Evolutionary conservation across 2,888 invertebrate genomes (phyloP).

Genomic region (Antitype chi): DNA sequence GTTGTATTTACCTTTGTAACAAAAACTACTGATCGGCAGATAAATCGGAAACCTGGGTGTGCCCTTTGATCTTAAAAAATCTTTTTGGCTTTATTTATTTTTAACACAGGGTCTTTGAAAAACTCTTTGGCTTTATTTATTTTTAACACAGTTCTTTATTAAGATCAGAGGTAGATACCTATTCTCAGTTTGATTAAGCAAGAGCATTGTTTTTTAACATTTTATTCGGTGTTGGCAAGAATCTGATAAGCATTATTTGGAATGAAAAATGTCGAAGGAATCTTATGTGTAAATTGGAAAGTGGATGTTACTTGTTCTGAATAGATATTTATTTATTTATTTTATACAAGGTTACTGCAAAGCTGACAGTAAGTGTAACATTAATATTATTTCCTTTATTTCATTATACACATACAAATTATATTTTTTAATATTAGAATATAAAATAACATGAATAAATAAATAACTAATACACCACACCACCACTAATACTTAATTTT

Average conservation of each 20-base stretch:
- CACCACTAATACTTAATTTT: too few relatives aligned
- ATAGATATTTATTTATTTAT: too few relatives aligned
- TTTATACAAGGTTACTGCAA: too few relatives aligned
- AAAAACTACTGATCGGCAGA: constrained; percentile 26
- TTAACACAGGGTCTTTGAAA: neutral
- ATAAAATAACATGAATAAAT: too few relatives aligned
- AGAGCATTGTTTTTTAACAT: constrained; percentile 1
- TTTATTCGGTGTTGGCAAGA: neutral
- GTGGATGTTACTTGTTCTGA: neutral
- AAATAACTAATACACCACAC: too few relatives aligned
- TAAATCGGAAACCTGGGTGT: constrained; percentile 17
- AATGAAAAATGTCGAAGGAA: neutral
- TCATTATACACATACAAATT: too few relatives aligned
- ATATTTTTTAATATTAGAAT: too few relatives aligned
- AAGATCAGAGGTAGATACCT: neutral
- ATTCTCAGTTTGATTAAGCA: neutral
- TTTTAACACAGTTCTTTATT: neutral
- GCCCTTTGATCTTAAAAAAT: constrained; percentile 13
- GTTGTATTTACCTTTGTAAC: neutral
- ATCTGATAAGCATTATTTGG: neutral
- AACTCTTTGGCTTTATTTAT: neutral
- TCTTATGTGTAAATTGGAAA: neutral
- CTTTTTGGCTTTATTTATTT: constrained; percentile 11
- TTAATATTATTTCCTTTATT: too few relatives aligned
- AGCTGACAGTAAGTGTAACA: too few relatives aligned